A percentile compares a stretch with the other conserved stretches of the same genome.
phyloP scores from a whole-genome alignment of 2,888 invertebrate species.

The Mimachlamys varia region DNA sequence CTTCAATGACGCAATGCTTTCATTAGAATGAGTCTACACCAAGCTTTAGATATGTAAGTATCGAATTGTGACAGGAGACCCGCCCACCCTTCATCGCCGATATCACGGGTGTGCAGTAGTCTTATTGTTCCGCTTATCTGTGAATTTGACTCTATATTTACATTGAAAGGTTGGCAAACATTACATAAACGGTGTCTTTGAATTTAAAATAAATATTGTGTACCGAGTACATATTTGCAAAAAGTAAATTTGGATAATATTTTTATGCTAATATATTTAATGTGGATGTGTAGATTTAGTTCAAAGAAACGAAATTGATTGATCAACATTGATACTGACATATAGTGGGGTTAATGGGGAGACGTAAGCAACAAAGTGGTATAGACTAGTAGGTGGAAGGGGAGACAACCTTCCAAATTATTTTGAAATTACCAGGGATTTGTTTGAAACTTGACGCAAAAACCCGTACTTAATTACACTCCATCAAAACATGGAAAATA shows the following conservation, averaged over 20 bases:
- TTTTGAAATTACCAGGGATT: too few species aligned
- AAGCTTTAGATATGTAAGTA: not conserved
- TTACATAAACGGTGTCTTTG: not conserved
- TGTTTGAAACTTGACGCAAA: too few species aligned
- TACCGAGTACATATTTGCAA: not conserved
- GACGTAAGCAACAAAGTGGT: too few species aligned
- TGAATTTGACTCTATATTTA: not conserved
- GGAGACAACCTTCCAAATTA: too few species aligned
- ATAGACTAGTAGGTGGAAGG: too few species aligned
- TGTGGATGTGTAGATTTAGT: not conserved
- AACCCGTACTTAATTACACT: too few species aligned
- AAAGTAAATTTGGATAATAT: not conserved
- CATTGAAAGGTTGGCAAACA: not conserved
- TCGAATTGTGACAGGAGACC: not conserved
- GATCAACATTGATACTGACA: not conserved
- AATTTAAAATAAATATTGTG: not conserved
- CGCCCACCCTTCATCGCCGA: not conserved
- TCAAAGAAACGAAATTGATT: not conserved
- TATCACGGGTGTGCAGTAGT: not conserved
- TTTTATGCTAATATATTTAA: not conserved
- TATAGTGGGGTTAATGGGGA: too few species aligned
- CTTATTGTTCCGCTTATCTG: not conserved
- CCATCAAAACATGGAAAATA: too few species aligned
- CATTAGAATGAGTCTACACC: too few species aligned
- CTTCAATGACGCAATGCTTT: not conserved